Evolutionary conservation across 2,113 vertebrate genomes (phyloP), one percentile per base, ranked within the genome.

Genomic region (Atlantisia rogersi): DNA sequence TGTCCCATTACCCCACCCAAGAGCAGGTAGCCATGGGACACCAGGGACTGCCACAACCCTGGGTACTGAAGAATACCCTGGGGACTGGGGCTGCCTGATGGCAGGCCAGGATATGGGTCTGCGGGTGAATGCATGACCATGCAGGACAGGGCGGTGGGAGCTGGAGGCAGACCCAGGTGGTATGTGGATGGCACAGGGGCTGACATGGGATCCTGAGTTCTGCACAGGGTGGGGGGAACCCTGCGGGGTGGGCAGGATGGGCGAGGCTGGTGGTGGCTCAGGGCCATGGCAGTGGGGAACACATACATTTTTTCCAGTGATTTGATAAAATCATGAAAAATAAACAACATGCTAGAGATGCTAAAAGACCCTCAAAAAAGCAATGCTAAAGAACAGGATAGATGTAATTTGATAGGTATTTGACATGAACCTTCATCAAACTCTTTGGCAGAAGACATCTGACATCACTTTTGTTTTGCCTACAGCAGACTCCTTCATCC

Each of bases 111-210:
- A 44, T 17, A 12, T 5, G 0, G 1, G 6, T 4, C 18, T 22
- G 9, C 0, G 0, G 2, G 2, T 52, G 24, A 2, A 6, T 24
- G 7, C 14, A 11, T 1, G 19, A 13, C 12, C 1, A 2, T 8
- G 12, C 8, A 37, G 15, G 11, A 9, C 12, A 60, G 63, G 8
- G 5, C 14, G 5, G 2, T 28, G 22, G 18, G 16, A 80, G 9
- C 19, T 56, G 22, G 21, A 52, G 9, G 31, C 1, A 0, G 7
- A 31, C 19, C 11, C 13, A 13, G 11, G 3, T 58, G 56, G 28
- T 31, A 29, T 46, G 29, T 8, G 3, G 0, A 20, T 63, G 24
- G 11, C 10, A 18, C 10, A 58, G 19, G 18, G 29, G 13, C 3
- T 88, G 59, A 11, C 1, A 4, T 18, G 24, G 0, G 1, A 7